phyloP scores from a whole-genome alignment of 2,113 vertebrate genomes.

The Halcyon senegalensis region DNA sequence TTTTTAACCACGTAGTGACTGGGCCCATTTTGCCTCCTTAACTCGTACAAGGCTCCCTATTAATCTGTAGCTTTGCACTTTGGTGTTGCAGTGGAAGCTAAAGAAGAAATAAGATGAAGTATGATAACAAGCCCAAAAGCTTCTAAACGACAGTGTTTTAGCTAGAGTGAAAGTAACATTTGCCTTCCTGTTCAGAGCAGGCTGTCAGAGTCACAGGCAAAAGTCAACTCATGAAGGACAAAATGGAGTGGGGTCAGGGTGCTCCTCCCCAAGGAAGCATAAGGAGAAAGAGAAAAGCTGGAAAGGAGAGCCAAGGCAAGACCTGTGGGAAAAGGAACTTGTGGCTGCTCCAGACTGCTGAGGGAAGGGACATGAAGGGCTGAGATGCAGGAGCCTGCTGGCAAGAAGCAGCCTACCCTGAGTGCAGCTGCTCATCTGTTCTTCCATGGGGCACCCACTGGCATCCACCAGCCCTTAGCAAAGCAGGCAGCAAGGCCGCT shows the following conservation, averaged over 20 bases:
- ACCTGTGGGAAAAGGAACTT: background rate
- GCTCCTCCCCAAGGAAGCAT: accelerated
- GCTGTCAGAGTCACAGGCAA: background rate
- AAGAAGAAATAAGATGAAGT: background rate
- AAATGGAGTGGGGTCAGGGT: background rate
- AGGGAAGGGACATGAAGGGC: background rate
- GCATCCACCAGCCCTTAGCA: background rate
- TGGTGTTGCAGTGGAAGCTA: background rate
- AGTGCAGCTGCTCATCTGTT: accelerated
- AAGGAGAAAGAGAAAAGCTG: background rate
- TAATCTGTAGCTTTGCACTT: background rate
- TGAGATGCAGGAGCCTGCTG: background rate
- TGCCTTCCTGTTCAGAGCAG: background rate
- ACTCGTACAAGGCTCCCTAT: background rate
- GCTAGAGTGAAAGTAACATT: background rate
- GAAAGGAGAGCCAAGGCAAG: background rate
- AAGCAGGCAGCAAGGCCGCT: background rate
- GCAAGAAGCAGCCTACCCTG: background rate
- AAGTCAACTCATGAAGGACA: background rate
- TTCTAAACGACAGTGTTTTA: background rate
- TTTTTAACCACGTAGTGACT: background rate
- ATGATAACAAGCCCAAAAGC: background rate
- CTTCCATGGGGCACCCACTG: background rate
- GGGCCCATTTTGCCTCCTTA: background rate
- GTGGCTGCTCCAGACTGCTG: background rate